Conservation (phyloP, 2,888 invertebrate species). For the Cryptus viduatorius region DNA sequence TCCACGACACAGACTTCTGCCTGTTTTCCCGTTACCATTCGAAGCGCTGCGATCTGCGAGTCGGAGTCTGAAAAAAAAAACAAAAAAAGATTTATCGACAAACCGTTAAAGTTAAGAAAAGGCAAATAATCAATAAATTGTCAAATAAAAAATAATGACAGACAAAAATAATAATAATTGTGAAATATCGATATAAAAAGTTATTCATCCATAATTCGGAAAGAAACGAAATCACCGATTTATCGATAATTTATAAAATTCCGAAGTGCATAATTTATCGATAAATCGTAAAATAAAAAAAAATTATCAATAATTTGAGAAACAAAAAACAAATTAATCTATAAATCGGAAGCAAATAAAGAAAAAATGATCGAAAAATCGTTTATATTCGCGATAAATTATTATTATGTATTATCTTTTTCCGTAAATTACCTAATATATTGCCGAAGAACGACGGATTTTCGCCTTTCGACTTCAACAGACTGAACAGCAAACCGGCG, state of each 20-base stretch:
- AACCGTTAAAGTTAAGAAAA: background rate
- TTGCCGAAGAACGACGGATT: constrained; percentile 80
- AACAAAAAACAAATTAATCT: too few species aligned
- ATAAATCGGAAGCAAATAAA: too few species aligned
- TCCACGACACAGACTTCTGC: constrained; percentile 79
- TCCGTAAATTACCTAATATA: constrained; percentile 73
- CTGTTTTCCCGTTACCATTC: constrained; percentile 80
- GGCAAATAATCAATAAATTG: background rate
- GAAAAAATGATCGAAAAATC: too few species aligned
- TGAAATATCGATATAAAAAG: too few species aligned
- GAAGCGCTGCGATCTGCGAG: constrained; percentile 78
- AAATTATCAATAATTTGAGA: too few species aligned
- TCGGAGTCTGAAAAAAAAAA: constrained; percentile 73
- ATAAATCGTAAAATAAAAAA: constrained; percentile 5
- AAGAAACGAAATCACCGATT: background rate
- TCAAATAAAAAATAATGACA: background rate
- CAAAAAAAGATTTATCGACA: background rate
- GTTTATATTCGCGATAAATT: too few species aligned
- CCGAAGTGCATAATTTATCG: background rate
- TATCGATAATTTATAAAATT: too few species aligned
- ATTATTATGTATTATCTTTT: background rate
- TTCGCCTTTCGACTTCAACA: constrained; percentile 77
- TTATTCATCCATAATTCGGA: constrained; percentile 1
- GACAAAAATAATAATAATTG: background rate
- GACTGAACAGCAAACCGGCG: constrained; percentile 74